Conservation (phyloP, 2,888 invertebrate species). For the Bembecia ichneumoniformis region DNA sequence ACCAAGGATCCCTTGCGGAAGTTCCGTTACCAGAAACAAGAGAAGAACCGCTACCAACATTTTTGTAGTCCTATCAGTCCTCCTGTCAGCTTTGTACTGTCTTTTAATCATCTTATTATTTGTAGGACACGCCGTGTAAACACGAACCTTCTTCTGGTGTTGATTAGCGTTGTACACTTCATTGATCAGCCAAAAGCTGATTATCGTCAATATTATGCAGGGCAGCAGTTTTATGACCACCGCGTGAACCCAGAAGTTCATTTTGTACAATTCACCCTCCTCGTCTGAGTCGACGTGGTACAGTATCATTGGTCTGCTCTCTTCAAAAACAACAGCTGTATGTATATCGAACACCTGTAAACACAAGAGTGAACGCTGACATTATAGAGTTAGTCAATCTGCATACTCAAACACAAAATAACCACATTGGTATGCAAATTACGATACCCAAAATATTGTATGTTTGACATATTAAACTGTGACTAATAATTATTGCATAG, state of each 20-base stretch:
- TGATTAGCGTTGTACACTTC: slow-evolving; percentile 80
- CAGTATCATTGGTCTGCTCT: slow-evolving; percentile 54
- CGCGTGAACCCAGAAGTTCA: slow-evolving; percentile 87
- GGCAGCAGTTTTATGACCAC: slow-evolving; percentile 86
- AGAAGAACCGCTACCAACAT: slow-evolving; percentile 90
- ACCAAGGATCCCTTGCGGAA: slow-evolving; percentile 82
- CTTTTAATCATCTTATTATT: slow-evolving; percentile 48
- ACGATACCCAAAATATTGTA: too few relatives aligned
- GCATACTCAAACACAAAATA: too few relatives aligned
- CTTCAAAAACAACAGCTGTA: slow-evolving; percentile 65
- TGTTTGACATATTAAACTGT: too few relatives aligned
- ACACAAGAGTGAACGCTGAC: slow-evolving; percentile 1
- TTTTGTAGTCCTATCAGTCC: slow-evolving; percentile 86
- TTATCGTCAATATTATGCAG: slow-evolving; percentile 81
- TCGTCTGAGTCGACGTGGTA: slow-evolving; percentile 71
- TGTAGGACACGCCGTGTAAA: slow-evolving; percentile 56
- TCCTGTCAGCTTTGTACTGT: slow-evolving; percentile 53
- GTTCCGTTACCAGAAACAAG: slow-evolving; percentile 89
- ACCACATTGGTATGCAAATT: too few relatives aligned
- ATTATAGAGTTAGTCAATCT: too few relatives aligned
- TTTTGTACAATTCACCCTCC: slow-evolving; percentile 73
- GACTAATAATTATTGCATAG: too few relatives aligned
- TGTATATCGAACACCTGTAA: slow-evolving; percentile 60
- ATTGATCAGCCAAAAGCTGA: slow-evolving; percentile 80
- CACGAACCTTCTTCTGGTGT: slow-evolving; percentile 74